phyloP scores from a whole-genome alignment of 2,113 vertebrate genomes.

The Galemys pyrenaicus region DNA sequence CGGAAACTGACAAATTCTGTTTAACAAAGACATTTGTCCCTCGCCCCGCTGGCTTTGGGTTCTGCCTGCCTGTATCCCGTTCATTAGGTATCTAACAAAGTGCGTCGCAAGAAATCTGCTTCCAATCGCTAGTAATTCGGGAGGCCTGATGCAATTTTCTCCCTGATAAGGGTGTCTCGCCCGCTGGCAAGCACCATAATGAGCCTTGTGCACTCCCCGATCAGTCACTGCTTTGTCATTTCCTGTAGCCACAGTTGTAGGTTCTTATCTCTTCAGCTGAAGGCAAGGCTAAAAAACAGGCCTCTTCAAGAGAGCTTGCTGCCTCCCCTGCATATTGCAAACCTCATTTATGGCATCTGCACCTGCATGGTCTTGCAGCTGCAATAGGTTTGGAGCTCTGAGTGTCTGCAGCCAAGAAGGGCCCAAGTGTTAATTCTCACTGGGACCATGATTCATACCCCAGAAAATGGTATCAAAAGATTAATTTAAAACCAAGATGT shows the following conservation, averaged over 20 bases:
- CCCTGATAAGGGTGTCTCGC: conserved; percentile 76
- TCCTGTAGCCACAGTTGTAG: conserved; percentile 68
- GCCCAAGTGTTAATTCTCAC: not conserved
- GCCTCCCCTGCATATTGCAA: not conserved
- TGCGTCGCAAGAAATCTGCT: conserved; percentile 82
- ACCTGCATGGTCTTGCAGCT: not conserved
- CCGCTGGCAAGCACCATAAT: conserved; percentile 56
- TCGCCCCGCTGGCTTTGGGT: conserved; percentile 56
- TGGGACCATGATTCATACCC: conserved; percentile 8
- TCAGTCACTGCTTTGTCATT: conserved; percentile 77
- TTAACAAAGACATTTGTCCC: conserved; percentile 90
- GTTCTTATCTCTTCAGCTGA: conserved; percentile 69
- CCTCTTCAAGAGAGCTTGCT: conserved; percentile 15
- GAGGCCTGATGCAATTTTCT: conserved; percentile 81
- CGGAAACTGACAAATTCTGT: conserved; percentile 83
- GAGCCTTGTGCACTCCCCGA: conserved; percentile 40
- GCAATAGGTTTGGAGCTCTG: not conserved
- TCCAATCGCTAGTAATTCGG: conserved; percentile 81
- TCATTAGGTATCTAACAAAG: conserved; percentile 88
- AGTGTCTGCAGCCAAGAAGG: conserved; percentile 5
- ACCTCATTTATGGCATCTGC: conserved; percentile 48
- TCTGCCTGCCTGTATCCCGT: conserved; percentile 81
- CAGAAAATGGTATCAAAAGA: conserved; percentile 52
- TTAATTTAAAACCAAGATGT: conserved; percentile 60
- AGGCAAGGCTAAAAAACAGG: conserved; percentile 26